Conservation (phyloP, 1,140 invertebrate genomes). For the Sarcophaga bullata region DNA sequence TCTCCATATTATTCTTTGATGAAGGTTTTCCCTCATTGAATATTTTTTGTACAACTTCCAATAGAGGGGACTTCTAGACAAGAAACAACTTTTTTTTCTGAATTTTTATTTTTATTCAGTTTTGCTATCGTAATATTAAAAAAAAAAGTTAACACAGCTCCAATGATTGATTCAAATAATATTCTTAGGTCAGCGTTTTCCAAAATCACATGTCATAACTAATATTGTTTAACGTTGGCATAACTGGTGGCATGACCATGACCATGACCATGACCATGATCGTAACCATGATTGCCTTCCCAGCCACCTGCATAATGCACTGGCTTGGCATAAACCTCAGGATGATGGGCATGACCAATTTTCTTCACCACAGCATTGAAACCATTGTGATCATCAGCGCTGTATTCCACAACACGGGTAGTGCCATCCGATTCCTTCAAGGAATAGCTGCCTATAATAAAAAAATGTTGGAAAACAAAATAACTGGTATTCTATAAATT, state of each 20-base stretch:
- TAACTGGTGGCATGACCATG: slow-evolving; percentile 54
- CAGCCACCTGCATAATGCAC: slow-evolving; percentile 50
- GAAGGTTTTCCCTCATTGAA: no score
- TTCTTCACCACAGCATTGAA: slow-evolving; percentile 69
- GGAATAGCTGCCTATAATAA: slow-evolving; percentile 67
- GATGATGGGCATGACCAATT: slow-evolving; percentile 68
- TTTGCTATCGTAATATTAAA: no score
- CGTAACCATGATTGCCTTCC: not conserved
- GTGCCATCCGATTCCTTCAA: slow-evolving; percentile 71
- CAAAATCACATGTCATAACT: not conserved
- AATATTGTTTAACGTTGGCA: slow-evolving; percentile 56
- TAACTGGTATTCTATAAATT: not conserved
- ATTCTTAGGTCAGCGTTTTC: no score
- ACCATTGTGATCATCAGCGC: slow-evolving; percentile 66
- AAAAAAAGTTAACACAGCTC: no score
- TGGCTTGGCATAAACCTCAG: slow-evolving; percentile 41
- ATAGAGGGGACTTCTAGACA: no score
- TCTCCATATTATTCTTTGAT: no score
- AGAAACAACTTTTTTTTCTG: no score
- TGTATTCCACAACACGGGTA: slow-evolving; percentile 69
- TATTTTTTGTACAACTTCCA: no score
- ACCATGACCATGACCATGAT: not conserved
- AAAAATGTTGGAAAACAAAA: slow-evolving; percentile 34
- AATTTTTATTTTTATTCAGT: no score
- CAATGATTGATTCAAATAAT: no score